Percentiles rank a stretch among this genome's conserved stretches.
These are phyloP conservation scores for Hermaeophaga mercurialis DNA, from an alignment of 2,888 invertebrate species.

Conservation along the genomic window DNA sequence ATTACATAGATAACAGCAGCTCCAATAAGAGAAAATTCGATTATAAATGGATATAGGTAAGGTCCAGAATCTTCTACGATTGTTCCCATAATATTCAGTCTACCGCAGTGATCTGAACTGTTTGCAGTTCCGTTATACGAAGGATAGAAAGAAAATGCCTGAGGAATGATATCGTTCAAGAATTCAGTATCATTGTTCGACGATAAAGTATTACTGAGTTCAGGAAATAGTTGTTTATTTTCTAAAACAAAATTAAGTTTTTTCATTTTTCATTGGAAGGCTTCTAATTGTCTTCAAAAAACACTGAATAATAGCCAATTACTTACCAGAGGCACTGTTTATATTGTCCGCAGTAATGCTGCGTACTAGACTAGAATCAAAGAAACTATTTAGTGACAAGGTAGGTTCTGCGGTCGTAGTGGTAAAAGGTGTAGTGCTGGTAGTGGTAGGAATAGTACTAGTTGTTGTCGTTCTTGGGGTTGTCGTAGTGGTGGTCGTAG, in stretches of 20 bases:
- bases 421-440: conserved; percentile 27
- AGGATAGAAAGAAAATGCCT: conserved; percentile 44
- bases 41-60: conserved; percentile 93
- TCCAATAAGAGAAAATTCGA: conserved; percentile 93
- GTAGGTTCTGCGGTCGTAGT: conserved; percentile 1
- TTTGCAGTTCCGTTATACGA: conserved; percentile 52
- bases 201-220: conserved; percentile 36
- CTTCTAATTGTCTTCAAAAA: too few species aligned
- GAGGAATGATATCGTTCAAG: conserved; percentile 51
- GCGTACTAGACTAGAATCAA: conserved; percentile 56
- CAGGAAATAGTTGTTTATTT: conserved; percentile 41
- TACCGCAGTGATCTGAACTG: conserved; percentile 70
- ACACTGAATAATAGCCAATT: too few species aligned
- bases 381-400: conserved; percentile 45
- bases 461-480: conserved; percentile 29
- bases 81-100: conserved; percentile 89
- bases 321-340: conserved; percentile 39
- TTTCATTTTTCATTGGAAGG: too few species aligned
- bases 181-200: conserved; percentile 47
- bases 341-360: conserved; percentile 50
- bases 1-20: conserved; percentile 95
- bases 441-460: conserved; percentile 23
- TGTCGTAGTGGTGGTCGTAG: conserved; percentile 50
- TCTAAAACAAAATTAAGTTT: conserved; percentile 32
- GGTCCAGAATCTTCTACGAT: conserved; percentile 93